Base-by-base conservation (phyloP, 2,888 invertebrate species). In the Dendrolimus pini region DNA sequence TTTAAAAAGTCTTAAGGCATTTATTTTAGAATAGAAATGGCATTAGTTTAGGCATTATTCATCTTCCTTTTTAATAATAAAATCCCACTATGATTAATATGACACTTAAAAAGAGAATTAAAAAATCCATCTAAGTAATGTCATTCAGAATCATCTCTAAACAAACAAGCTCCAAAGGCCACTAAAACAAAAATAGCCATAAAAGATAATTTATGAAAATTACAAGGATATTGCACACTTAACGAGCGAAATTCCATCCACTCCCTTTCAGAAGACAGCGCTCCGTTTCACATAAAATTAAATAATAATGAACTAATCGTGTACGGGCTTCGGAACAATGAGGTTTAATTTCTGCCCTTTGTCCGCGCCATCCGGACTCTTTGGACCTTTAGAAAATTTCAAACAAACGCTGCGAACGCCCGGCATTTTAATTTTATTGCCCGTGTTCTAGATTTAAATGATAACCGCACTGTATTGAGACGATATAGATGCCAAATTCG, bases 231-330 rank as follows among this genome's bases (percentile, higher is more conserved):
- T 47, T 47, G 47, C 47, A 47, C 47, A 9, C 9, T 47, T 47
- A 47, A 47, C 47, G 47, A 47, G 47, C 47, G 12, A 47, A 47
- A 47, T 47, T 47, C 47, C 47, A 47, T 47, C 47, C 12, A 47
- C 47, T 47, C 47, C 47, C 47, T 60, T 62, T 60, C 61, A 56
- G 60, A 60, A 56, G 58, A 58, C 58, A 58, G 57, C 65, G 61
- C 68, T 61, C 69, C 71, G 71, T 74, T 75, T 75, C 81, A 77
- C 85, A 85, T 87, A 82, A 85, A 85, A 84, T 88, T 78, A 80
- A 83, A 85, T 84, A 85, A 85, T 86, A 84, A 87, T 83, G 85
- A 85, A 86, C 78, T 86, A 86, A 89, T 86, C 83, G 82, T 68
- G 74, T 64, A 62, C 67, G 70, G 77, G 72, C 74, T 72, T 70